These are phyloP conservation scores for Poeciliopsis turrubarensis DNA, from an alignment of 2,113 vertebrate species.

Conservation along the genomic window DNA sequence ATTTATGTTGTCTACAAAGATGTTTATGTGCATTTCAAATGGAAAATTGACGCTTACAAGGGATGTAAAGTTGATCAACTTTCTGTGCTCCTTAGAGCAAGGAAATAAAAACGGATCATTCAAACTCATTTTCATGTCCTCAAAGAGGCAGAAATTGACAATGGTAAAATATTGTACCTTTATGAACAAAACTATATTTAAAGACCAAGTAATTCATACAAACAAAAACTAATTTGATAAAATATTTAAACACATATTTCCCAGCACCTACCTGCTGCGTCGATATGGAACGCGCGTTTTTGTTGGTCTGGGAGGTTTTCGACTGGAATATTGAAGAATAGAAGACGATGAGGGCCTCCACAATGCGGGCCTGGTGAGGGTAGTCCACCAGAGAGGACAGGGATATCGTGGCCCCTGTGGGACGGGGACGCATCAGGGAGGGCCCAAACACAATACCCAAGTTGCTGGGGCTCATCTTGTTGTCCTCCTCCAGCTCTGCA, in stretches of 20 bases:
- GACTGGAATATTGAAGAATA: constrained; percentile 83
- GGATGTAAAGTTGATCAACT: too few relatives aligned
- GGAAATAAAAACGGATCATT: too few relatives aligned
- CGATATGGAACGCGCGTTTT: constrained; percentile 30
- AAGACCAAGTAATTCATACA: too few relatives aligned
- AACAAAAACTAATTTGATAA: too few relatives aligned
- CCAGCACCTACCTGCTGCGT: constrained; percentile 51
- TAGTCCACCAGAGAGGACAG: constrained; percentile 97
- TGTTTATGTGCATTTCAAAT: too few relatives aligned
- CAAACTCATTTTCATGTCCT: too few relatives aligned
- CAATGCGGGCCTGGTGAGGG: constrained; percentile 92
- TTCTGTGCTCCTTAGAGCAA: too few relatives aligned
- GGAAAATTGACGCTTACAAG: too few relatives aligned
- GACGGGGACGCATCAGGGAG: constrained; percentile 91
- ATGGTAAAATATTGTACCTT: too few relatives aligned
- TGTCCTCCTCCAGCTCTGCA: constrained; percentile 90
- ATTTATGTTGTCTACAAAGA: too few relatives aligned
- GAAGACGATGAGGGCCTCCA: constrained; percentile 91
- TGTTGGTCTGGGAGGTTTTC: constrained; percentile 46
- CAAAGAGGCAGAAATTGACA: too few relatives aligned
- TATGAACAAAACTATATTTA: too few relatives aligned
- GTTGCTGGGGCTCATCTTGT: constrained; percentile 96
- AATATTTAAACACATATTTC: background rate
- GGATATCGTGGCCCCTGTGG: constrained; percentile 92
- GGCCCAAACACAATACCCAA: constrained; percentile 96